Evolutionary conservation across 1,140 invertebrate species (phyloP), one percentile per base, ranked within the genome.

Genomic region (Acromyrmex heyeri): DNA sequence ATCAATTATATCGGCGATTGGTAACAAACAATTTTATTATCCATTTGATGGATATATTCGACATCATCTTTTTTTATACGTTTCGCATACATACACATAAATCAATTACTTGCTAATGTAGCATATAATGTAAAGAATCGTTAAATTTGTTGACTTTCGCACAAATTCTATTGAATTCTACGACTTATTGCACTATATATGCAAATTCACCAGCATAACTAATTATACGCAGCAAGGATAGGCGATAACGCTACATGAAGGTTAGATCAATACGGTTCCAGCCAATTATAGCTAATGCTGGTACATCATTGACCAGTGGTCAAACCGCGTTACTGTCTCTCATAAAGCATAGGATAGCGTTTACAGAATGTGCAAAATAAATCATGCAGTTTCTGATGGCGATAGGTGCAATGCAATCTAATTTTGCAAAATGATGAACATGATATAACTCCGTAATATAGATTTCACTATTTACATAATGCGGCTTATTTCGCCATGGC

Each of bases 241-340:
- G 62, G 50, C 53, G 75, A 70, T 57, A 76, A 72, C 48, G 50
- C 50, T 78, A 81, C 85, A 78, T 65, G 86, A 72, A 65, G 69
- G 70, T 86, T 61, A 76, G 61, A 90, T 90, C 88, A 85, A 86
- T 89, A 70, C 69, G 70, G 88, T 79, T 76, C 67, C 75, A 64
- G 61, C 67, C 83, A 50, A 59, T 85, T 85, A 85, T 78, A 75
- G 82, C 62, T 85, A 77, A 85, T 85, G 44, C 75, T 55, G 77
- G 67, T 72, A 86, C 85, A 78, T 90, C 87, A 90, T 89, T 89
- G 88, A 85, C 65, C 61, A 65, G 77, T 89, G 78, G 69, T 87
- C 78, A 75, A 79, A 87, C 86, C 85, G 73, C 77, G 78, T 89
- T 89, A 73, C 86, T 86, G 81, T 83, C 65, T 57, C 50, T 89